These are phyloP conservation scores for Equus quagga DNA, from an alignment of 2,113 vertebrate species.

Conservation along the genomic window DNA sequence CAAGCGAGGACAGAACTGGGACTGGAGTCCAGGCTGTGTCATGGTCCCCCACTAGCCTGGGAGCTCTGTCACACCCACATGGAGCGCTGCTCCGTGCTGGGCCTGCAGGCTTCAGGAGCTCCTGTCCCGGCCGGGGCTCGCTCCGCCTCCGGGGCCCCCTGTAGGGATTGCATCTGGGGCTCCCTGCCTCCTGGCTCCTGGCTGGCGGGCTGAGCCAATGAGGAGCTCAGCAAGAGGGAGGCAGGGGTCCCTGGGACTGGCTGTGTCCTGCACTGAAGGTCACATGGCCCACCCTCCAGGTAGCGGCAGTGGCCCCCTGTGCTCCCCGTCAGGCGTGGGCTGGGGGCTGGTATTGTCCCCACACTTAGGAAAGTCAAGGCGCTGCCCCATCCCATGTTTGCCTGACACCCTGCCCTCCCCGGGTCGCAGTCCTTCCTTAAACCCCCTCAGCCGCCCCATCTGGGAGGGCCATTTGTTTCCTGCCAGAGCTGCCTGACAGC, in stretches of 20 bases:
- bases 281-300: not conserved
- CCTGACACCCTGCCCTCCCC: not conserved
- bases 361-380: not conserved
- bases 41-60: fast-evolving
- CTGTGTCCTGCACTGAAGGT: not conserved
- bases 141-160: not conserved
- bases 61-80: no score
- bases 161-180: no score
- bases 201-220: not conserved
- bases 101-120: fast-evolving
- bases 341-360: not conserved
- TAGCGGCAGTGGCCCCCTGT: not conserved
- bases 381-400: not conserved
- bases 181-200: not conserved
- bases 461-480: fast-evolving
- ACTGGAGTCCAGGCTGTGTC: fast-evolving
- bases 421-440: not conserved
- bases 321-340: not conserved
- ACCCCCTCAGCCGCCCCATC: not conserved
- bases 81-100: fast-evolving
- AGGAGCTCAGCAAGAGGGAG: not conserved
- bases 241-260: fast-evolving
- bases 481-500: not conserved
- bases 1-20: not conserved
- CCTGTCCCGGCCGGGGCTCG: no score